Evolutionary conservation across 2,113 vertebrate genomes (phyloP).

Genomic region (Pomatorhinus ruficollis): DNA sequence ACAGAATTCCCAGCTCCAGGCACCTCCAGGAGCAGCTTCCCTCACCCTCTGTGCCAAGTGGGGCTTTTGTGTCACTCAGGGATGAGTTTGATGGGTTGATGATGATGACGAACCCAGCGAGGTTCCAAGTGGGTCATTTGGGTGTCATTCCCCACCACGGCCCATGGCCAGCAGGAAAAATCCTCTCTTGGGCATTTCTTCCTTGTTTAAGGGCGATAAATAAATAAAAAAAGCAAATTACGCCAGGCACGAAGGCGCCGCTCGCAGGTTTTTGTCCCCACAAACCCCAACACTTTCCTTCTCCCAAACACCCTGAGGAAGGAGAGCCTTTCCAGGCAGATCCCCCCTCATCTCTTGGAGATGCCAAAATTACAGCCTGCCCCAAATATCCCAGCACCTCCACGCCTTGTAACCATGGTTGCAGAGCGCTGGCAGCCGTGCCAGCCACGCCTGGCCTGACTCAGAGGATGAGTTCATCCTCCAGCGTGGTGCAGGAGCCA

Average conservation of each 20-base stretch:
- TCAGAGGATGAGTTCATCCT: slow-evolving; percentile 47
- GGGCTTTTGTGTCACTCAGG: neutral
- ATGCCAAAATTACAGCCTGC: neutral
- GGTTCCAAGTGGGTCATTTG: fast-evolving
- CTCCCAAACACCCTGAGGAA: neutral
- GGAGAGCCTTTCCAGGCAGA: neutral
- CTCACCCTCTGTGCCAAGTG: fast-evolving
- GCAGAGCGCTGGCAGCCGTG: neutral
- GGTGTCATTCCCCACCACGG: neutral
- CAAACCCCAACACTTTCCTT: neutral
- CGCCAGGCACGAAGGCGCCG: fast-evolving
- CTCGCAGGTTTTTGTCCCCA: neutral
- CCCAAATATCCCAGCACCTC: slow-evolving; percentile 31
- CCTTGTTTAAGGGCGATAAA: neutral
- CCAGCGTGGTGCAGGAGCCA: neutral
- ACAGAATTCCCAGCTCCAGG: neutral
- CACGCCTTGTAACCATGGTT: slow-evolving; percentile 30
- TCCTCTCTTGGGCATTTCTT: neutral
- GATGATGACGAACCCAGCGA: neutral
- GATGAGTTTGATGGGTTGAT: neutral
- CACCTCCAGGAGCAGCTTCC: neutral
- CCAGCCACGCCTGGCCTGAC: neutral
- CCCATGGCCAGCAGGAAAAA: neutral
- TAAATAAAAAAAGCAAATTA: fast-evolving
- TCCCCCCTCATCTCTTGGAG: neutral